These are phyloP conservation scores for Oscheius sp. DNA, from an alignment of 2,888 invertebrate species.

Conservation along the genomic window DNA sequence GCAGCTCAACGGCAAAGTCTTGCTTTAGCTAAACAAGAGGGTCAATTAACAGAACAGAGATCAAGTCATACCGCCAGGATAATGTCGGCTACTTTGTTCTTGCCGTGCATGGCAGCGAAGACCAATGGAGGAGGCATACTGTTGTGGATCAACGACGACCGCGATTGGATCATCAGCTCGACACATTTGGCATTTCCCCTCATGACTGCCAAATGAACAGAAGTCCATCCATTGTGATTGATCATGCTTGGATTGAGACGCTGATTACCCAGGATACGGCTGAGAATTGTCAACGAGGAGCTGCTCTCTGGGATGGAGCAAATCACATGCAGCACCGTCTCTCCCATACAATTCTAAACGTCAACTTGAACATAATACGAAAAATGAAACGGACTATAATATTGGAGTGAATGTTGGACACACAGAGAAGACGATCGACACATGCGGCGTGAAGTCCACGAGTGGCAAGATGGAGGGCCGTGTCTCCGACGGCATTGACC, in stretches of 20 bases:
- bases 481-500: constrained; percentile 40
- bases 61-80: constrained; percentile 39
- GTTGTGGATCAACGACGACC: constrained; percentile 37
- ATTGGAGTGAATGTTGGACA: constrained; percentile 40
- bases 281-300: constrained; percentile 36
- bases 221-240: constrained; percentile 25
- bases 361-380: too few relatives aligned
- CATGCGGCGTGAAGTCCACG: constrained; percentile 51
- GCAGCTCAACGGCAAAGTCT: constrained; percentile 20
- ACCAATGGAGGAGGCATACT: constrained; percentile 44
- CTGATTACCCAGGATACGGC: constrained; percentile 47
- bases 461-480: constrained; percentile 49
- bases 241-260: constrained; percentile 32
- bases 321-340: constrained; percentile 49
- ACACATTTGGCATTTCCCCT: constrained; percentile 38
- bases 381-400: constrained; percentile 27
- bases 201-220: constrained; percentile 31
- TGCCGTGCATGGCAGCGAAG: constrained; percentile 47
- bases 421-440: constrained; percentile 48
- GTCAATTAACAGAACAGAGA: background rate
- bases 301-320: constrained; percentile 45
- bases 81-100: constrained; percentile 45
- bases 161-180: constrained; percentile 43
- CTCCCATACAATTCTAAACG: constrained; percentile 43
- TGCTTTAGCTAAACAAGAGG: background rate